Evolutionary conservation across 2,113 vertebrate genomes (phyloP).

Genomic region (Tringa solitaria): DNA sequence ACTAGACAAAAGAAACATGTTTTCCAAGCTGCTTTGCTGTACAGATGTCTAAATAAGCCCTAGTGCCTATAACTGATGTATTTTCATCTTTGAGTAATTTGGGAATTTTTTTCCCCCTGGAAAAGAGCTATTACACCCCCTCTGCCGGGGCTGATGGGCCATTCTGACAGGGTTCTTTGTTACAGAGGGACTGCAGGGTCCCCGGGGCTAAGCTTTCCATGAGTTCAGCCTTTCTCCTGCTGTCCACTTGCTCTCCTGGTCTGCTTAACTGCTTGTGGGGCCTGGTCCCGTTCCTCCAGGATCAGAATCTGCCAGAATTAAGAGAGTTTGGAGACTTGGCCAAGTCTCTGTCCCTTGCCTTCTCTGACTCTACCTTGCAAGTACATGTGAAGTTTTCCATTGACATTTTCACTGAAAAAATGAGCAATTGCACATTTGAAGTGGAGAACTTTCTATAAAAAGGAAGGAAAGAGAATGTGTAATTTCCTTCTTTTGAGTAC

Average conservation of each 20-base stretch:
- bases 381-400: background rate
- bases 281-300: background rate
- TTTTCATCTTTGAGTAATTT: background rate
- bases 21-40: background rate
- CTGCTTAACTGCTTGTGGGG: background rate
- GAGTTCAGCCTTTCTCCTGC: background rate
- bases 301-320: background rate
- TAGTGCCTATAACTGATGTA: background rate
- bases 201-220: background rate
- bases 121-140: background rate
- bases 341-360: background rate
- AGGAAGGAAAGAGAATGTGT: background rate
- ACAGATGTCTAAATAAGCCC: background rate
- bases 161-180: background rate
- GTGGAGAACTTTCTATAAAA: background rate
- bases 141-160: background rate
- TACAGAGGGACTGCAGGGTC: fast-evolving
- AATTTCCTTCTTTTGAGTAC: background rate
- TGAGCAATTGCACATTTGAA: background rate
- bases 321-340: background rate
- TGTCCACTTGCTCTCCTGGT: background rate
- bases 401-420: background rate
- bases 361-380: background rate
- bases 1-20: background rate
- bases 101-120: background rate